Percentiles rank a stretch among this genome's conserved stretches.
phyloP scores from a whole-genome alignment of 2,888 invertebrate species.

The Penaeus monodon region DNA sequence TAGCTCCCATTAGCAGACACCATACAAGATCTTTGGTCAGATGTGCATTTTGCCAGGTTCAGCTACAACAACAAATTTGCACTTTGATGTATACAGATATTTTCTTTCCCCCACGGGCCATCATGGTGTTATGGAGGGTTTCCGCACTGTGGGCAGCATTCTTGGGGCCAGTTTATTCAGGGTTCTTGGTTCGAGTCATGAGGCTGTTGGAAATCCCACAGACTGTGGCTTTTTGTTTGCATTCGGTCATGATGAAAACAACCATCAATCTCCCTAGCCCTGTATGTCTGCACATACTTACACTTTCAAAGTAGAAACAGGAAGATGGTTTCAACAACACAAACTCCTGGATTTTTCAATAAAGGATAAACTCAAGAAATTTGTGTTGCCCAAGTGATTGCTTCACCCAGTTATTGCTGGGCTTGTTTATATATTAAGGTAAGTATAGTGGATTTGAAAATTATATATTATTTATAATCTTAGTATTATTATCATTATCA shows the following conservation, averaged over 20 bases:
- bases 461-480: too few relatives aligned
- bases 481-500: background rate
- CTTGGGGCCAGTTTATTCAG: conserved; percentile 74
- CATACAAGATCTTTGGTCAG: too few relatives aligned
- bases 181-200: conserved; percentile 72
- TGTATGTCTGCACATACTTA: conserved; percentile 88
- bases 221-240: conserved; percentile 84
- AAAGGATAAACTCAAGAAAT: conserved; percentile 90
- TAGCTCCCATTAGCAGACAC: conserved; percentile 4
- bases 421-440: conserved; percentile 79
- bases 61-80: background rate
- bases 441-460: conserved; percentile 66
- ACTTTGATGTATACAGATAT: background rate
- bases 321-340: conserved; percentile 98
- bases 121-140: conserved; percentile 73
- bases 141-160: conserved; percentile 80
- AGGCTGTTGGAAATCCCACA: conserved; percentile 81
- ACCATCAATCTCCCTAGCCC: conserved; percentile 82
- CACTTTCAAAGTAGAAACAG: conserved; percentile 93
- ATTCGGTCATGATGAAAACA: conserved; percentile 80
- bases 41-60: too few relatives aligned
- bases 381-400: conserved; percentile 81
- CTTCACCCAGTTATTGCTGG: conserved; percentile 84
- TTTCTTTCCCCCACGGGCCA: conserved; percentile 67
- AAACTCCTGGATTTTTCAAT: conserved; percentile 91